These are phyloP conservation scores for Myotis myotis DNA, from an alignment of 2,797 vertebrate genomes.

Conservation along the genomic window DNA sequence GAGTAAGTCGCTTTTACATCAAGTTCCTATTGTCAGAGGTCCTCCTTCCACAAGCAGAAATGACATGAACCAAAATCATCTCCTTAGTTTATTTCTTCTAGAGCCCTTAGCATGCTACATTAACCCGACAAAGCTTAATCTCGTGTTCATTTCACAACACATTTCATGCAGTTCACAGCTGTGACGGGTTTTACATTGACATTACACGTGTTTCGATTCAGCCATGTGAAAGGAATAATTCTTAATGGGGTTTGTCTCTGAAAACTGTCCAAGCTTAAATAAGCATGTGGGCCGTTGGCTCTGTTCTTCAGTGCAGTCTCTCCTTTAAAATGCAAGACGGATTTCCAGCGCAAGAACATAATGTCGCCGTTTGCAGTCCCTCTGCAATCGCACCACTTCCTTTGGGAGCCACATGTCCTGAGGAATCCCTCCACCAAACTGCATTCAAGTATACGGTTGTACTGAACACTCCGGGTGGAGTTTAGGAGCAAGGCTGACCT, in stretches of 20 bases:
- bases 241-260: slow-evolving; percentile 81
- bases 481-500: slow-evolving; percentile 77
- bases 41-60: slow-evolving; percentile 79
- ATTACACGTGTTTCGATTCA: slow-evolving; percentile 82
- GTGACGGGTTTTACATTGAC: slow-evolving; percentile 85
- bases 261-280: slow-evolving; percentile 81
- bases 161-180: slow-evolving; percentile 93
- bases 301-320: slow-evolving; percentile 70
- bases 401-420: slow-evolving; percentile 78
- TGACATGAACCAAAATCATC: slow-evolving; percentile 84
- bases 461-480: slow-evolving; percentile 81
- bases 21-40: slow-evolving; percentile 61
- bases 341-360: slow-evolving; percentile 61
- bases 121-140: slow-evolving; percentile 91
- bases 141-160: slow-evolving; percentile 90
- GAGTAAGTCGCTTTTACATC: neutral
- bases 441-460: slow-evolving; percentile 85
- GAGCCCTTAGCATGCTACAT: slow-evolving; percentile 94
- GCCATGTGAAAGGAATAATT: slow-evolving; percentile 82
- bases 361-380: slow-evolving; percentile 72
- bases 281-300: slow-evolving; percentile 72
- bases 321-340: slow-evolving; percentile 73
- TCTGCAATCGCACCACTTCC: slow-evolving; percentile 73
- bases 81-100: slow-evolving; percentile 93
- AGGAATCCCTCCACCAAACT: slow-evolving; percentile 83